A percentile compares a stretch with the other conserved stretches of the same genome.
These are phyloP conservation scores for Prionailurus viverrinus DNA, from an alignment of 2,113 vertebrate species.

Conservation along the genomic window DNA sequence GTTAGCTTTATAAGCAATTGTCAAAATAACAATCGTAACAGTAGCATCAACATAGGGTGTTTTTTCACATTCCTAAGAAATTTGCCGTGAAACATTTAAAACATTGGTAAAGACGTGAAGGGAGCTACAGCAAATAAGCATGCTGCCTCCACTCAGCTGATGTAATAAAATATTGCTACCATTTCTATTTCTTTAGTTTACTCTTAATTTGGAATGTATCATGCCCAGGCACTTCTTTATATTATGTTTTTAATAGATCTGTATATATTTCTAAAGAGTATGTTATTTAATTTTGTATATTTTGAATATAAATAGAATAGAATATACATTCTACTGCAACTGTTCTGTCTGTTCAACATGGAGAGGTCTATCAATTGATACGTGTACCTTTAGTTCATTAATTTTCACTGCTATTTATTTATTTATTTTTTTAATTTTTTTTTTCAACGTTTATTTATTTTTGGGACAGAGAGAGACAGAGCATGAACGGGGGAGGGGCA, in stretches of 20 bases:
- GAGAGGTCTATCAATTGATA: neutral
- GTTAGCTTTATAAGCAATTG: neutral
- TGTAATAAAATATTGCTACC: no score
- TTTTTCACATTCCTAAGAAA: neutral
- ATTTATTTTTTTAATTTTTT: no score
- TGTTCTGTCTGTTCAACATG: neutral
- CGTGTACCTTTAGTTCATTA: neutral
- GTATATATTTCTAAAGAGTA: neutral
- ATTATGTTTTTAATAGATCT: neutral
- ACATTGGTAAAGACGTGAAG: neutral
- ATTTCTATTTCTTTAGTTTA: neutral
- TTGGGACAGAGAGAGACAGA: no score
- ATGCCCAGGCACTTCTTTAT: neutral
- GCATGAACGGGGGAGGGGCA: no score
- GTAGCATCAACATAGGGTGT: no score
- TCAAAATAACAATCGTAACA: neutral
- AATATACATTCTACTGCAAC: neutral
- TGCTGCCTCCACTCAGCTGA: no score
- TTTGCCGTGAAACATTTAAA: neutral
- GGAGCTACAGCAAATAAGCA: rapidly evolving
- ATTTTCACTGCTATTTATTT: neutral
- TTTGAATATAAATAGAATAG: neutral
- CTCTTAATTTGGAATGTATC: neutral
- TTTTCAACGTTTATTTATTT: no score
- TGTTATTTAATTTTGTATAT: neutral